phyloP scores from a whole-genome alignment of 2,888 invertebrate genomes.

The Deroplatys truncata region DNA sequence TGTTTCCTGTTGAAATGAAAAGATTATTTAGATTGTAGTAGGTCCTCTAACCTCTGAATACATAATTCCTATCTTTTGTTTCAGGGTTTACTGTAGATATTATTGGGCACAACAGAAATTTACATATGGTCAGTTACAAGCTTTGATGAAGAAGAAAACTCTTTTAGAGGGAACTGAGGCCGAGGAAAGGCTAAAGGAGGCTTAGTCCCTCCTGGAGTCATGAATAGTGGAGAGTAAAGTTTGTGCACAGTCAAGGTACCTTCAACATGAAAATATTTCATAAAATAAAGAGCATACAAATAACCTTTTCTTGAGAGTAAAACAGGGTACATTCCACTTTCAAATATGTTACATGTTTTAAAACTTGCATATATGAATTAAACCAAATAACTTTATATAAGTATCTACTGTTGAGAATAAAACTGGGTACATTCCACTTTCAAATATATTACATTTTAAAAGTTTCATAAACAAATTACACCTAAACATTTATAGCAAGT shows the following conservation, averaged over 20 bases:
- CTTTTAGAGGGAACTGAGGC: constrained; percentile 59
- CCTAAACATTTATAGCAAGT: too few relatives aligned
- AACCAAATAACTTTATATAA: too few relatives aligned
- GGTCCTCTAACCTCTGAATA: background rate
- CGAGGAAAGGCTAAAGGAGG: constrained; percentile 48
- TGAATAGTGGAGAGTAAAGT: constrained; percentile 21
- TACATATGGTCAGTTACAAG: constrained; percentile 58
- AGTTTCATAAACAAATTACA: too few relatives aligned
- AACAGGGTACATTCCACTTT: too few relatives aligned
- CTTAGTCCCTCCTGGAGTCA: background rate
- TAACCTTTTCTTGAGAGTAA: too few relatives aligned
- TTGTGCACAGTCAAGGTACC: background rate
- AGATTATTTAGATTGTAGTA: background rate
- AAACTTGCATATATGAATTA: too few relatives aligned
- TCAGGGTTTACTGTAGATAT: constrained; percentile 49
- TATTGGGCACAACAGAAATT: constrained; percentile 63
- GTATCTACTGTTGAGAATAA: too few relatives aligned
- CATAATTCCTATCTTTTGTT: background rate
- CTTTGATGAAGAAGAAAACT: constrained; percentile 57
- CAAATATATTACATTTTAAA: too few relatives aligned
- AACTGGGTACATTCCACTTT: too few relatives aligned
- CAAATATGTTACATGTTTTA: too few relatives aligned
- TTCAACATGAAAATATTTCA: background rate
- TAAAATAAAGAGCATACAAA: too few relatives aligned
- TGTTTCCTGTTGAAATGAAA: background rate